phyloP scores from a whole-genome alignment of 2,888 invertebrate species.

The Plagodis dolabraria region DNA sequence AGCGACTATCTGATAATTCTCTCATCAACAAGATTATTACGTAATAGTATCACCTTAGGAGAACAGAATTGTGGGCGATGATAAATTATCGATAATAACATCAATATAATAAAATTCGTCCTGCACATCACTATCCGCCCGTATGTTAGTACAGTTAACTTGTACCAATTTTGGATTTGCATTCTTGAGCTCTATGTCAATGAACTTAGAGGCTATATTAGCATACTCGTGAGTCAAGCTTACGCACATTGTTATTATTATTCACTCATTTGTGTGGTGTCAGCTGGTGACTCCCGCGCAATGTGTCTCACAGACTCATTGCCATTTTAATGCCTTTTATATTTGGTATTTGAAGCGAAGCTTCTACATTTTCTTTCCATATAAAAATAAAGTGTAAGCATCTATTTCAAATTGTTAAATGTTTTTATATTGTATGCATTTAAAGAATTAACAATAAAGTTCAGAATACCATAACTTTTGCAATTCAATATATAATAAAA shows the following conservation, averaged over 20 bases:
- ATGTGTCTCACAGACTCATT: conserved; percentile 19
- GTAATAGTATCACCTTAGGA: no score
- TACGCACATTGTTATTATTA: conserved; percentile 53
- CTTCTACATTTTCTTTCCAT: not conserved
- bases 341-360: not conserved
- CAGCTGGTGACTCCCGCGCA: conserved; percentile 61
- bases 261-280: conserved; percentile 54
- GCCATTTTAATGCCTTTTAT: conserved; percentile 20
- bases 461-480: no score
- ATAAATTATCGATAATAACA: conserved; percentile 5
- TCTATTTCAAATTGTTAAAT: no score
- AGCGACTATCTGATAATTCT: no score
- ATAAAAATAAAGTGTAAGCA: not conserved
- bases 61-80: not conserved
- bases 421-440: no score
- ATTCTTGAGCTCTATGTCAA: conserved; percentile 42
- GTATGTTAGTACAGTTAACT: conserved; percentile 50
- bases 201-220: conserved; percentile 46
- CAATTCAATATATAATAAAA: no score
- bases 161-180: conserved; percentile 45
- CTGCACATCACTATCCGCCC: conserved; percentile 57
- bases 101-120: conserved; percentile 8
- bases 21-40: no score
- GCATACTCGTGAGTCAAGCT: conserved; percentile 19
- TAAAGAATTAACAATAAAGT: no score